Evolutionary conservation across 2,113 vertebrate genomes (phyloP).

Genomic region (Phoenicopterus ruber): DNA sequence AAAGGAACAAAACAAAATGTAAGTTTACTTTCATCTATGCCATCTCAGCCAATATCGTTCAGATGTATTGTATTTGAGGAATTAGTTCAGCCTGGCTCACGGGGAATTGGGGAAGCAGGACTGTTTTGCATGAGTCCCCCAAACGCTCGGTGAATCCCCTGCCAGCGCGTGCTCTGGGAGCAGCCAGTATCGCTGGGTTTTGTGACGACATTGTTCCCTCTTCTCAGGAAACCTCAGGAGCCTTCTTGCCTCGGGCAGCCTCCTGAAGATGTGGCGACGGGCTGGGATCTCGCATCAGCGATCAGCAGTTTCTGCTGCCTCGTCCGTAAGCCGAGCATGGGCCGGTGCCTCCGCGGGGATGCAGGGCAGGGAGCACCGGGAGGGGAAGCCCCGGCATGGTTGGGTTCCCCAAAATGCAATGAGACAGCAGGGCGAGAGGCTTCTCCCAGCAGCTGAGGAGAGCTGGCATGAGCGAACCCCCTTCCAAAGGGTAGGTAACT

Average conservation of each 20-base stretch:
- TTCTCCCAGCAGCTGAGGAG: background rate
- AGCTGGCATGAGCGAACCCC: background rate
- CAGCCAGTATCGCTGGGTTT: rapidly evolving
- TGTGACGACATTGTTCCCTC: background rate
- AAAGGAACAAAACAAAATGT: background rate
- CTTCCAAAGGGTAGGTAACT: background rate
- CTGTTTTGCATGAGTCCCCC: background rate
- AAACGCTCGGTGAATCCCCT: rapidly evolving
- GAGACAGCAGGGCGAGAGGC: background rate
- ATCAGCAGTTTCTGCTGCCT: background rate
- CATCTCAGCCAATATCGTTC: background rate
- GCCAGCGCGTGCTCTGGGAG: rapidly evolving
- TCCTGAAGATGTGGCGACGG: background rate
- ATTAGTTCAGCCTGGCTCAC: background rate
- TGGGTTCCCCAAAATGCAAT: background rate
- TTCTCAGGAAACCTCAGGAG: background rate
- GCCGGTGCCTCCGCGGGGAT: rapidly evolving
- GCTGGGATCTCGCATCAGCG: background rate
- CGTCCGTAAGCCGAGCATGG: rapidly evolving
- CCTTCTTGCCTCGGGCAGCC: background rate
- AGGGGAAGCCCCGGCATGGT: background rate
- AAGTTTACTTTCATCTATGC: background rate
- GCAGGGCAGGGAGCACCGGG: rapidly evolving
- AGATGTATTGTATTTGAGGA: background rate
- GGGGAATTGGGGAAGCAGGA: background rate